Percentiles rank a stretch among this genome's conserved stretches.
phyloP scores from a whole-genome alignment of 2,113 vertebrate genomes.

The Hassar affinis region DNA sequence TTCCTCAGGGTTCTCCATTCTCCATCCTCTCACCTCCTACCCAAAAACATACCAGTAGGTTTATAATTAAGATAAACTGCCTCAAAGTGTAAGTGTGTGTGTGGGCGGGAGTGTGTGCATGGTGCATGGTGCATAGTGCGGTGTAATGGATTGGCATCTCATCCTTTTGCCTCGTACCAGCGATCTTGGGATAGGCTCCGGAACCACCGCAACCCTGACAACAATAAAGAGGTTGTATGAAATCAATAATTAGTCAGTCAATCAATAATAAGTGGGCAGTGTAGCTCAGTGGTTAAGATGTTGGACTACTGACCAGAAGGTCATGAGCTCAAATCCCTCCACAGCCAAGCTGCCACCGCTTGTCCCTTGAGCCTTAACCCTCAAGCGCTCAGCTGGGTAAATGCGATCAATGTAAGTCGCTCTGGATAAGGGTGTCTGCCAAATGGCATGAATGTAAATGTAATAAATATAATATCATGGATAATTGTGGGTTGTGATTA shows the following conservation, averaged over 20 bases:
- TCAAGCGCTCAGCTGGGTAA: too few species aligned
- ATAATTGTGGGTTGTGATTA: background rate
- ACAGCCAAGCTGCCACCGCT: too few species aligned
- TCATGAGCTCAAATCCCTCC: too few species aligned
- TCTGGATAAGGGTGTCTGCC: too few species aligned
- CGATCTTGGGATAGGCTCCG: background rate
- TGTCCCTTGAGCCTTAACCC: too few species aligned
- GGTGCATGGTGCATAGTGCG: background rate
- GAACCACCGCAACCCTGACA: background rate
- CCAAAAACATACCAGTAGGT: background rate
- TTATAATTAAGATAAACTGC: background rate
- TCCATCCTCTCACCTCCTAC: background rate
- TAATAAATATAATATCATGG: background rate
- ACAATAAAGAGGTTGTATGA: background rate
- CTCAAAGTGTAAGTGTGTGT: background rate
- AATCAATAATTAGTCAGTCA: too few species aligned
- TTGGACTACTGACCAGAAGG: too few species aligned
- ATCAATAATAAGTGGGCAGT: too few species aligned
- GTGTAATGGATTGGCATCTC: background rate
- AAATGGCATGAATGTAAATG: too few species aligned
- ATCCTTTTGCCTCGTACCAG: background rate
- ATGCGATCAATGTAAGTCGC: too few species aligned
- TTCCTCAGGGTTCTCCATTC: background rate
- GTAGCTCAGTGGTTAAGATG: too few species aligned
- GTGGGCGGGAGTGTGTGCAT: too few species aligned